Evolutionary conservation across 2,797 vertebrate species (phyloP).

Genomic region (Megalops cyprinoides): DNA sequence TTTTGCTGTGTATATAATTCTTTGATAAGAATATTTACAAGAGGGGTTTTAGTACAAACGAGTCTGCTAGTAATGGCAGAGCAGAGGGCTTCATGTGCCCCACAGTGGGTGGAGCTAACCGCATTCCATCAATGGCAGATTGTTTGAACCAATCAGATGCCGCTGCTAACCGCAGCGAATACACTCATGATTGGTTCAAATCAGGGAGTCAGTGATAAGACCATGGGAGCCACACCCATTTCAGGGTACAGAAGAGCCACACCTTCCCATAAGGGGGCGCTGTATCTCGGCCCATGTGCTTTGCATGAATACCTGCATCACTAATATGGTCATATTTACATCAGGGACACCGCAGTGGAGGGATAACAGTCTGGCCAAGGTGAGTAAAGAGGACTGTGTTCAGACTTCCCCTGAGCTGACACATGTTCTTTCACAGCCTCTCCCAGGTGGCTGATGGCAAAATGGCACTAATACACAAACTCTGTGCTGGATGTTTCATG

Average conservation of each 20-base stretch:
- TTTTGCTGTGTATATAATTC: conserved; percentile 63
- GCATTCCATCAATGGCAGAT: too few relatives aligned
- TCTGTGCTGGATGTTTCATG: background rate
- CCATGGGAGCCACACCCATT: too few relatives aligned
- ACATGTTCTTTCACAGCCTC: background rate
- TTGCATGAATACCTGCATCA: background rate
- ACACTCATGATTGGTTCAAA: too few relatives aligned
- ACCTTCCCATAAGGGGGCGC: too few relatives aligned
- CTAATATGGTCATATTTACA: background rate
- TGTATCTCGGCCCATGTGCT: background rate
- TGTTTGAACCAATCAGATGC: too few relatives aligned
- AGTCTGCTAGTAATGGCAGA: too few relatives aligned
- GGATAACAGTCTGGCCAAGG: conserved; percentile 14
- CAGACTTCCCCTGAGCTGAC: background rate
- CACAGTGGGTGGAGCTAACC: too few relatives aligned
- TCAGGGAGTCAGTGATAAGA: too few relatives aligned
- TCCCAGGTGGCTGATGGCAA: background rate
- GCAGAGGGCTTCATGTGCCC: too few relatives aligned
- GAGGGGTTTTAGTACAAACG: conserved; percentile 19
- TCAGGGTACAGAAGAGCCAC: too few relatives aligned
- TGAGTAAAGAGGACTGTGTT: background rate
- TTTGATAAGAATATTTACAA: conserved; percentile 55
- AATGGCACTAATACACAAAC: background rate
- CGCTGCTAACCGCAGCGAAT: too few relatives aligned
- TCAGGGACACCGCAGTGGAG: background rate